Conservation (phyloP, 2,888 invertebrate species). For the Diarsia rubi region DNA sequence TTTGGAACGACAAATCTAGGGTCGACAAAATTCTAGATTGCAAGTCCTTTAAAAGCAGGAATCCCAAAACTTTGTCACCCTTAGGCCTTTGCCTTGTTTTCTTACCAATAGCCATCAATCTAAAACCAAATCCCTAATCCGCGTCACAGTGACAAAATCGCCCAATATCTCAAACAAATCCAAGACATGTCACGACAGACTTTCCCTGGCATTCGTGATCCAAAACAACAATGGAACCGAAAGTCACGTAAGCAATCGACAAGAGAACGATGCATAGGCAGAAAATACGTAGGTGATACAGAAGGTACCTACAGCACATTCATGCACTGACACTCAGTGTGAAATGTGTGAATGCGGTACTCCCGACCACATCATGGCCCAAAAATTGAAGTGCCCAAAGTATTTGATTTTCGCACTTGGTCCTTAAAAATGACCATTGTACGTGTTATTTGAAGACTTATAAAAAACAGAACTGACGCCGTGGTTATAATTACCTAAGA, state of each 20-base stretch:
- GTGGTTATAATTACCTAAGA: background rate
- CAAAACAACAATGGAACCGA: slow-evolving; percentile 58
- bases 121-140: slow-evolving; percentile 11
- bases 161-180: slow-evolving; percentile 56
- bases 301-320: slow-evolving; percentile 21
- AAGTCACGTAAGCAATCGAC: slow-evolving; percentile 61
- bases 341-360: no score
- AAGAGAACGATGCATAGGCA: slow-evolving; percentile 49
- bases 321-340: background rate
- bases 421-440: no score
- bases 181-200: slow-evolving; percentile 51
- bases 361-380: no score
- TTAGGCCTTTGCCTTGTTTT: background rate
- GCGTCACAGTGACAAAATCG: slow-evolving; percentile 26
- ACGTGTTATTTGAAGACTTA: background rate
- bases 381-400: background rate
- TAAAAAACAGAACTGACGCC: background rate
- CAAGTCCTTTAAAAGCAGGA: background rate
- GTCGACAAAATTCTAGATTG: background rate
- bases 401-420: no score
- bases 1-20: background rate
- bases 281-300: background rate
- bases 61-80: background rate
- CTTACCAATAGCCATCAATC: slow-evolving; percentile 10
- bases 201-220: slow-evolving; percentile 61